Percentiles rank a stretch among this genome's conserved stretches.
Evolutionary conservation across 1,140 invertebrate genomes (phyloP).

Genomic region (Aethina tumida): DNA sequence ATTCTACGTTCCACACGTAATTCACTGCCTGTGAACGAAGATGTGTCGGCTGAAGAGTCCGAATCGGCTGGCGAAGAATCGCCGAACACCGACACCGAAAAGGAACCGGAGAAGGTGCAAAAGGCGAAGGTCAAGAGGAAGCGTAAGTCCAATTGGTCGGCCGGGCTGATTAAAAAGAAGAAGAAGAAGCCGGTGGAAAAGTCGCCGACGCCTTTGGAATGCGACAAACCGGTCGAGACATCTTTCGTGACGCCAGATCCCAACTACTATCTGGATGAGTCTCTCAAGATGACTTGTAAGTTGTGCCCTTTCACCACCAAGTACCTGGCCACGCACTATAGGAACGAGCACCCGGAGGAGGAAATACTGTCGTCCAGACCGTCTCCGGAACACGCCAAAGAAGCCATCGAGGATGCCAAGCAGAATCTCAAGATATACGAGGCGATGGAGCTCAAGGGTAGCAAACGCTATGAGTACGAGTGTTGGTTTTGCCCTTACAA

Average conservation of each 20-base stretch:
- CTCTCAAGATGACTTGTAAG: slow-evolving; percentile 40
- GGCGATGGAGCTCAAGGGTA: slow-evolving; percentile 6
- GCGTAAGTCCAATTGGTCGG: slow-evolving; percentile 17
- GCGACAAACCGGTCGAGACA: slow-evolving; percentile 5
- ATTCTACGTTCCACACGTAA: no score
- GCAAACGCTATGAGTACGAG: slow-evolving; percentile 15
- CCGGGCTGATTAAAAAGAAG: slow-evolving; percentile 17
- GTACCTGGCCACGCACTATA: slow-evolving; percentile 56
- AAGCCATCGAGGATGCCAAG: slow-evolving; percentile 34
- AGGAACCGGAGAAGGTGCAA: background rate
- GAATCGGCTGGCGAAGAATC: no score
- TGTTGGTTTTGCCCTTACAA: slow-evolving; percentile 25
- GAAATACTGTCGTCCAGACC: slow-evolving; percentile 56
- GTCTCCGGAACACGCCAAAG: slow-evolving; percentile 38
- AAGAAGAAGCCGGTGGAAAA: slow-evolving; percentile 16
- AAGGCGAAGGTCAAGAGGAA: slow-evolving; percentile 10
- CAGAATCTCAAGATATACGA: slow-evolving; percentile 17
- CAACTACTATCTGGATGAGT: slow-evolving; percentile 23
- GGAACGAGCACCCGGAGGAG: slow-evolving; percentile 45
- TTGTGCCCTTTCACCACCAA: slow-evolving; percentile 48
- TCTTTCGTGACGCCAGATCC: slow-evolving; percentile 21
- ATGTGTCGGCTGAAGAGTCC: no score
- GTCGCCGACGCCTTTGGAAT: background rate
- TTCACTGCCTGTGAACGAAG: no score
- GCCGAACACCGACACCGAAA: background rate